Base-by-base conservation (phyloP, 2,888 invertebrate genomes). In the Drosophila tanythrix region DNA sequence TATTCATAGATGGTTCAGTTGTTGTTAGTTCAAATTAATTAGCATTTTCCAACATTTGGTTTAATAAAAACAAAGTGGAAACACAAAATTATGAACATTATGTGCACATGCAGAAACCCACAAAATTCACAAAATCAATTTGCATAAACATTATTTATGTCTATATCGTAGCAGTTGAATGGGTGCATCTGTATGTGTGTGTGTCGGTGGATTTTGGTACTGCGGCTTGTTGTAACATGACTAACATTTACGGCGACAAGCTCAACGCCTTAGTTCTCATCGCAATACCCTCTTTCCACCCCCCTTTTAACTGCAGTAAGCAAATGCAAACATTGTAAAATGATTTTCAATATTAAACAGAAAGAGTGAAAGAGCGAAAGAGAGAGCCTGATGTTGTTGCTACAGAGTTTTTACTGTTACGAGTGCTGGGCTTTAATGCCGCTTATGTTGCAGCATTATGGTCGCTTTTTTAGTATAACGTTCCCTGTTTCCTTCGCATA, bases 161-260 rank as follows among this genome's bases (percentile, higher is more conserved):
- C 63, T 67, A 51, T 63, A 69, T 74, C 51, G 50, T 27, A 55
- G 15, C 53, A 52, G 52, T 55, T 68, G 40, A 67, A 51, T 59
- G 21, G 21, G 33, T 33, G 31, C 33, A 25, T 51, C n/a, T 48
- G 36, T 66, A 31, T 62, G 55, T 25, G 43, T 56, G 11, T 38
- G 64, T 15, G 11, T 57, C 52, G 25, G 25, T 60, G 59, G 18
- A 53, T 78, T 74, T 74, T 74, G 70, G 48, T 69, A 67, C 56
- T 89, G 89, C 62, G 85, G 87, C 82, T 83, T 88, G 88, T 88
- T 69, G 86, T 71, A 70, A 81, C 89, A 86, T 76, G 87, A 88
- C 84, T 83, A 70, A 83, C 89, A 83, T 88, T 85, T 86, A 83
- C 83, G 78, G 83, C 75, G 74, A 83, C 83, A 83, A 74, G 81